phyloP scores from a whole-genome alignment of 2,888 invertebrate species.

The Lochmaea crataegi region DNA sequence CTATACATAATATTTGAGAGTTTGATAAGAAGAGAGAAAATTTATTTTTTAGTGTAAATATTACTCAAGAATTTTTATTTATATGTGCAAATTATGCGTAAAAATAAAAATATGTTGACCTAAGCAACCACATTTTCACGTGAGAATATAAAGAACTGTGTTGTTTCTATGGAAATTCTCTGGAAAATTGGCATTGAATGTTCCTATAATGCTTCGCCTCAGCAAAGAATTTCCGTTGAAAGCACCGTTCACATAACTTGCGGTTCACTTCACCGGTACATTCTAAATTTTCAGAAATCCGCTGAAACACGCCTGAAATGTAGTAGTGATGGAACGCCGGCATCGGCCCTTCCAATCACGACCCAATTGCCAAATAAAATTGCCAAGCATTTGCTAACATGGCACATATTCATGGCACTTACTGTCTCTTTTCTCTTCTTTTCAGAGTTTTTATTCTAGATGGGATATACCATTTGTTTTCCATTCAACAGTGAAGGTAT shows the following conservation, averaged over 20 bases:
- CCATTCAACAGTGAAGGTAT: too few species aligned
- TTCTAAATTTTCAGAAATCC: constrained; percentile 49
- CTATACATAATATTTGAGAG: too few species aligned
- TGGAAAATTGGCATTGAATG: constrained; percentile 27
- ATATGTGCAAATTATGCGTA: too few species aligned
- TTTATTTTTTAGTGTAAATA: too few species aligned
- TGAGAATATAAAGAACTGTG: constrained; percentile 3
- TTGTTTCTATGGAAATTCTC: constrained; percentile 19
- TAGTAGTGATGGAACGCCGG: constrained; percentile 43
- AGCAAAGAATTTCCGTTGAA: constrained; percentile 12
- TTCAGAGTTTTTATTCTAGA: background rate
- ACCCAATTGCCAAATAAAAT: constrained; percentile 56
- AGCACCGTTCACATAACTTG: constrained; percentile 42
- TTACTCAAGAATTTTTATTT: too few species aligned
- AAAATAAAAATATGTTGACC: background rate
- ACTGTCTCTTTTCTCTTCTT: constrained; percentile 18
- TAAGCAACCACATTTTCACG: constrained; percentile 11
- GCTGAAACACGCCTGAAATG: constrained; percentile 52
- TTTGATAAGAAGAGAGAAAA: too few species aligned
- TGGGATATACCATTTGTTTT: background rate
- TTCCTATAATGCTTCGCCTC: constrained; percentile 31
- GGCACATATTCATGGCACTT: constrained; percentile 43
- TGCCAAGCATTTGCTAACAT: constrained; percentile 55
- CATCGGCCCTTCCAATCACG: constrained; percentile 52
- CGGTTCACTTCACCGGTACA: constrained; percentile 46